phyloP scores from a whole-genome alignment of 2,113 vertebrate genomes.

The Dicentrarchus labrax region DNA sequence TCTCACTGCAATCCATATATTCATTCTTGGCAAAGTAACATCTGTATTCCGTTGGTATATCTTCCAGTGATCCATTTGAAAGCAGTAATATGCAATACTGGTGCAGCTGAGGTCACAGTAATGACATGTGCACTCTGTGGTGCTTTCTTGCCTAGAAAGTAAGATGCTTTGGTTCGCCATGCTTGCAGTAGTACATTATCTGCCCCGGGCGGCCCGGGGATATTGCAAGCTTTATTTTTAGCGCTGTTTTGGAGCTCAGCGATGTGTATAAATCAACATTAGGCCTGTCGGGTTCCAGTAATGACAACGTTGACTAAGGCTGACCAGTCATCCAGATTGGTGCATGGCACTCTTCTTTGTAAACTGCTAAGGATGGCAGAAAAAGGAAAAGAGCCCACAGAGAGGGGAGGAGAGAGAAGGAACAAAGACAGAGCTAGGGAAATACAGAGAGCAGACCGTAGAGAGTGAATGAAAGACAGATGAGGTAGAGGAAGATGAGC shows the following conservation, averaged over 20 bases:
- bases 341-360: slow-evolving; percentile 66
- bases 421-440: slow-evolving; percentile 39
- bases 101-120: slow-evolving; percentile 45
- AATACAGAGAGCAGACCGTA: slow-evolving; percentile 18
- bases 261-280: slow-evolving; percentile 83
- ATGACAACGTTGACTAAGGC: slow-evolving; percentile 79
- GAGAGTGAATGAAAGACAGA: slow-evolving; percentile 63
- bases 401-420: slow-evolving; percentile 34
- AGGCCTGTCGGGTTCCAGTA: slow-evolving; percentile 74
- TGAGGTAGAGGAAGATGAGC: slow-evolving; percentile 51
- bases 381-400: slow-evolving; percentile 62
- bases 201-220: slow-evolving; percentile 66
- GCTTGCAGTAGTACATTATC: slow-evolving; percentile 72
- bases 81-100: neutral
- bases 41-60: neutral
- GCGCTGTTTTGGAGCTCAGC: slow-evolving; percentile 76
- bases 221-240: slow-evolving; percentile 82
- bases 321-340: slow-evolving; percentile 74
- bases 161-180: slow-evolving; percentile 39
- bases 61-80: neutral
- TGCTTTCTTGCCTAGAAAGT: slow-evolving; percentile 52
- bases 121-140: slow-evolving; percentile 29
- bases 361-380: slow-evolving; percentile 75
- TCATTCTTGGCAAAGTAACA: neutral
- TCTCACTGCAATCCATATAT: neutral